Evolutionary conservation across 1,140 invertebrate species (phyloP).

Genomic region (Gyrodactylus salaris): DNA sequence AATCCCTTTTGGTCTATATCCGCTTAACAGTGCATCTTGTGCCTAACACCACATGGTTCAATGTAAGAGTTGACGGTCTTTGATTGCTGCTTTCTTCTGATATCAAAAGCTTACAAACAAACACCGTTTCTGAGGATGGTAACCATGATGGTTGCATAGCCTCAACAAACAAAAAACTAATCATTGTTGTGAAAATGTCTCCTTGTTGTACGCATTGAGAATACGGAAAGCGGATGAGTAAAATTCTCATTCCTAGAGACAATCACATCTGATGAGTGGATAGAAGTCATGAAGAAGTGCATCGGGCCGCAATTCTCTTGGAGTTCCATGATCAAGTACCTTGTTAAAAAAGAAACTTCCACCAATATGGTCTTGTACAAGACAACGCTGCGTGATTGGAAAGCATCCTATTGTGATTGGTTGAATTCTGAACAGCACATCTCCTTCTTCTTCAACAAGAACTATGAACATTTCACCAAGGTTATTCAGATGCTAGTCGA

Average conservation of each 20-base stretch:
- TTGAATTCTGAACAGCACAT: not conserved
- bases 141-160: not conserved
- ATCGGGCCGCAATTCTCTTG: not conserved
- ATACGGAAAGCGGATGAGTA: not conserved
- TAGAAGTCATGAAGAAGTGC: not conserved
- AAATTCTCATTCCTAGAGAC: not conserved
- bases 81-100: not conserved
- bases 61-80: not conserved
- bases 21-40: no score
- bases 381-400: not conserved
- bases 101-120: not conserved
- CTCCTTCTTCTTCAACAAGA: not conserved
- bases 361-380: not conserved
- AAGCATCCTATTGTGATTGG: not conserved
- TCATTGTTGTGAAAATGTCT: not conserved
- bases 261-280: not conserved
- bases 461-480: not conserved
- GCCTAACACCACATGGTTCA: not conserved
- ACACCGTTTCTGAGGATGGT: not conserved
- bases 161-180: not conserved
- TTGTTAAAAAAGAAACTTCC: not conserved
- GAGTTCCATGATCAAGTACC: not conserved
- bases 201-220: not conserved
- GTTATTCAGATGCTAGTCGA: not conserved
- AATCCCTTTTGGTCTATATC: no score